Evolutionary conservation across 2,797 vertebrate species (phyloP).

Genomic region (Pteropus rufus): DNA sequence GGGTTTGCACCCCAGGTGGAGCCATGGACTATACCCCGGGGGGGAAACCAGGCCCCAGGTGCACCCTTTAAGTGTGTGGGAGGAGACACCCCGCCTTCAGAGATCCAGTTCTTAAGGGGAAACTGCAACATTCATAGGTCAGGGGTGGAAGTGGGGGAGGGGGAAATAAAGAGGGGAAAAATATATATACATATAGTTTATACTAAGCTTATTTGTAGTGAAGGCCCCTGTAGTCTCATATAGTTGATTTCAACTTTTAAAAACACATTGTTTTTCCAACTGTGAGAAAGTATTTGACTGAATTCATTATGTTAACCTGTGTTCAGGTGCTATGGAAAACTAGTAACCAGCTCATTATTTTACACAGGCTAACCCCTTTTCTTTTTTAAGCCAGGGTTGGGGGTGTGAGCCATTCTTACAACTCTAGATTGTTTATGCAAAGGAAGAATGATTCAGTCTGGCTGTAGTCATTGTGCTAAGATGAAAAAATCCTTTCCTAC

Average conservation of each 20-base stretch:
- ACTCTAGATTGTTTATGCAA: conserved; percentile 35
- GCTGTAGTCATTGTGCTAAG: conserved; percentile 24
- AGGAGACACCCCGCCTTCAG: no score
- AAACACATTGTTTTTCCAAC: conserved; percentile 5
- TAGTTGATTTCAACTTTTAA: neutral
- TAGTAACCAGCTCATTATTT: conserved; percentile 5
- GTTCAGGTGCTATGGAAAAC: neutral
- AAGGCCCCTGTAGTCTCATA: neutral
- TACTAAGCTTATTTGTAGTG: neutral
- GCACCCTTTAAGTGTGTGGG: no score
- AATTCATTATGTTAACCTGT: neutral
- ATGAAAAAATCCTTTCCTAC: conserved; percentile 60
- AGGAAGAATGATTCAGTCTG: conserved; percentile 58
- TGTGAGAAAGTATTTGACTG: neutral
- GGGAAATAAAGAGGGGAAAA: no score
- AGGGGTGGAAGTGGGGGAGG: no score
- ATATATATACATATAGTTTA: neutral
- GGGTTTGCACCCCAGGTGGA: no score
- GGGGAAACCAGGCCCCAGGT: no score
- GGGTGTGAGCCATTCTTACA: conserved; percentile 35
- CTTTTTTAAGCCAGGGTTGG: neutral
- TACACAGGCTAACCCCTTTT: neutral
- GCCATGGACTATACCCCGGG: no score
- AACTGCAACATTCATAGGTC: no score
- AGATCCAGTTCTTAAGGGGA: no score